Base-by-base conservation (phyloP, 2,888 invertebrate genomes). In the Liodrosophila aerea region DNA sequence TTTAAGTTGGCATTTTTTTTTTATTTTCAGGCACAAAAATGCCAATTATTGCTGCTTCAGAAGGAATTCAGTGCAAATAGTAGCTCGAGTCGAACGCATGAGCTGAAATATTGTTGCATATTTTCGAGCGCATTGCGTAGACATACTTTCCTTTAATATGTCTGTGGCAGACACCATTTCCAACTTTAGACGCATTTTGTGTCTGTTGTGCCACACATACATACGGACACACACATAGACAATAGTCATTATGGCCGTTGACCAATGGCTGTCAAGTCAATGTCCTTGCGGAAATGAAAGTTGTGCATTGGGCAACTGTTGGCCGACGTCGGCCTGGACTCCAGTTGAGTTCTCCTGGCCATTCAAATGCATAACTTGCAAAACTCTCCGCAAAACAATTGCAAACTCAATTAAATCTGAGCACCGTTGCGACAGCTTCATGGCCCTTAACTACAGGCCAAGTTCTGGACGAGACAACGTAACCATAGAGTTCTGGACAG, bases 351-450 rank as follows among this genome's bases (percentile, higher is more conserved):
- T 37, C 5, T 18, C n/a, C 15, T 16, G 43, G 40, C 53, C 34
- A 60, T 73, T 62, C 54, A 67, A 66, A 64, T 60, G 69, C 69
- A 69, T 69, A 66, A 57, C 64, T 64, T 73, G 54, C 51, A 41
- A 58, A 73, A 65, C 63, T 68, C 64, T 60, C 81, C 76, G 61
- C 85, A 81, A 73, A 81, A 78, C 83, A 85, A 81, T 85, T 81
- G 85, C 73, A 82, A 81, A 81, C 81, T 85, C 85, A 85, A 81
- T 81, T 81, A 81, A 81, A 81, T 78, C 80, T 76, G 85, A 77
- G 85, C 80, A 70, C 72, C 82, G 67, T 56, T 68, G 78, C 66
- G 71, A 49, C 81, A 78, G 54, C 61, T 37, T 29, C 60, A 51
- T 47, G 64, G 59, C 64, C 56, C 77, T 77, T 70, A 74, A 64